Base-by-base conservation (phyloP, 2,888 invertebrate species). In the Dryomyza anilis region DNA sequence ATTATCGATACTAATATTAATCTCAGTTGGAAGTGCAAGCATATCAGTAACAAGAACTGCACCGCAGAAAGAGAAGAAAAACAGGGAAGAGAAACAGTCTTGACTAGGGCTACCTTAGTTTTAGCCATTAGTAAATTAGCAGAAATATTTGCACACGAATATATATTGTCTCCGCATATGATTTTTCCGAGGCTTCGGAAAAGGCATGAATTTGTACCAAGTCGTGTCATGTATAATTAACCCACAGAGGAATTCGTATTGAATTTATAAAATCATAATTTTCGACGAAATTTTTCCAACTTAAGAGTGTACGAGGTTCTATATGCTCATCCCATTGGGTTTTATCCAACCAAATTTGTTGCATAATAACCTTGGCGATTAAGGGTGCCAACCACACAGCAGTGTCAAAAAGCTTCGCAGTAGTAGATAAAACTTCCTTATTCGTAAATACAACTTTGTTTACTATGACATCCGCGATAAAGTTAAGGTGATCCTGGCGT, bases 291-390 rank as follows among this genome's bases (percentile, higher is more conserved):
- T 30, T 30, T 29, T 65, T 27, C 60, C 65, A 65, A 8, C 30
- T 58, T 27, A 33, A 43, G 19, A 25, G 39, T n/a, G 62, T 55
- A 5, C 19, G 45, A 27, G 36, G 21, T 19, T 48, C 30, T 10
- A 63, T 8, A 8, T 10, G 19, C 23, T 50, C 50, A 48, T 68
- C 53, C 65, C 66, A 68, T 0, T 6, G 36, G 3, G 63, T 64
- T 52, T 63, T 62, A 29, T 66, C 64, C 14, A 56, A 55, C 58
- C 62, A 68, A 10, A 68, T 61, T 3, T 43, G 36, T 16, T 66
- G 64, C 68, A 68, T 55, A 1, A 63, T 53, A 19, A 67, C 39
- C 16, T 67, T 63, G 0, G 63, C 57, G 10, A 57, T 43, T 2
- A 57, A 8, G 12, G 33, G 33, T 8, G 33, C 33, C 33, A 33